Base-by-base conservation (phyloP, 2,113 vertebrate species). In the Salvelinus fontinalis region DNA sequence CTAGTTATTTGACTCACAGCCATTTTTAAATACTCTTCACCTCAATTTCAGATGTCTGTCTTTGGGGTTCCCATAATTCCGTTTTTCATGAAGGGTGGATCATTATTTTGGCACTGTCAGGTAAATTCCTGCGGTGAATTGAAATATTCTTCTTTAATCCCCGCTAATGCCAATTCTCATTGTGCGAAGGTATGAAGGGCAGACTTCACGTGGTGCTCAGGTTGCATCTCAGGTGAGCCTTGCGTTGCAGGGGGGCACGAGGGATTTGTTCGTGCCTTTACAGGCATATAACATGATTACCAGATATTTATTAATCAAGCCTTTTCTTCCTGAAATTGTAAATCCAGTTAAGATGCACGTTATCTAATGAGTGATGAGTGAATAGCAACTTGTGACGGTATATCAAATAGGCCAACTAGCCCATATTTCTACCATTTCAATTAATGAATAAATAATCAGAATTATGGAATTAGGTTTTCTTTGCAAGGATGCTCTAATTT, bases 91-190 rank as follows among this genome's bases (percentile, higher is more conserved):
- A 77, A 73, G 79, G 73, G 20, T 39, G 7, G 81, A 78, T 90
- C 87, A 92, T 88, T 86, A 89, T 86, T 86, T 73, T 84, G 83
- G 75, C 84, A 76, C 83, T 81, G 77, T 2, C 72, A 90, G 85
- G 86, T 89, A 81, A 82, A 89, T 83, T 85, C 80, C 73, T 66
- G 66, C 48, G 79, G 70, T 84, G 85, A 88, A 88, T 88, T 88
- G 81, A 89, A 90, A 86, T 86, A 85, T 83, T 85, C 73, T 74
- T 66, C 83, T 84, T 84, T 90, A 89, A 91, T 90, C 86, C 85
- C 74, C 69, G 24, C 78, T 84, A 86, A 89, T 85, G 85, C 85
- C 74, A 76, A 81, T 79, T 81, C 74, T 83, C 83, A 70, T 74
- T 83, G 83, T 77, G 74, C 76, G 76, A 77, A 79, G 83, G 81